Evolutionary conservation across 2,113 vertebrate species (phyloP).

Genomic region (Catharus fuscescens): DNA sequence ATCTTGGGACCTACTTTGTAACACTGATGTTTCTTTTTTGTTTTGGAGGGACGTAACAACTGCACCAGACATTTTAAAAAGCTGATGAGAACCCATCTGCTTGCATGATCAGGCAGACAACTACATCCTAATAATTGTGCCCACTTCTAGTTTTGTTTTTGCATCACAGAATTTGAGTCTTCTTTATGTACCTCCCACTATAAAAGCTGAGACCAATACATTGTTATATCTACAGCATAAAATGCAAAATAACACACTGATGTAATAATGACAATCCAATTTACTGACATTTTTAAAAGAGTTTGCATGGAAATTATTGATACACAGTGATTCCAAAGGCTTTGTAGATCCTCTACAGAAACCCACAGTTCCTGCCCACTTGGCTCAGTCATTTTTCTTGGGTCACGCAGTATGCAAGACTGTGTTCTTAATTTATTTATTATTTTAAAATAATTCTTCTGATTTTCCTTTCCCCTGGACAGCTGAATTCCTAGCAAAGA

Average conservation of each 20-base stretch:
- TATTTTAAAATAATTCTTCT: background rate
- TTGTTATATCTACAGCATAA: background rate
- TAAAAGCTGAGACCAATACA: background rate
- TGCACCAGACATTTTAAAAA: background rate
- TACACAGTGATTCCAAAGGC: background rate
- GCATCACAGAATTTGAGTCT: background rate
- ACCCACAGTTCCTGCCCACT: rapidly evolving
- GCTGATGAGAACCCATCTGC: background rate
- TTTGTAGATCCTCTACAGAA: background rate
- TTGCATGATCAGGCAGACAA: background rate
- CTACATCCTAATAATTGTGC: background rate
- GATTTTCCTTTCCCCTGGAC: background rate
- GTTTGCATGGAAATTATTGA: background rate
- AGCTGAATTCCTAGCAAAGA: background rate
- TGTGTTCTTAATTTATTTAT: background rate
- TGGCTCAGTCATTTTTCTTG: background rate
- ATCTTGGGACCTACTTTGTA: background rate
- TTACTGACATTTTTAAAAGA: background rate
- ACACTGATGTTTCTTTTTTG: background rate
- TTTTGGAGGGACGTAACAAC: background rate
- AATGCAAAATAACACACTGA: background rate
- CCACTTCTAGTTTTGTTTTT: background rate
- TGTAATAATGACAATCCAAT: background rate
- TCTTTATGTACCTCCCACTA: background rate
- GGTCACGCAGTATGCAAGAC: background rate